Base-by-base conservation (phyloP, 2,113 vertebrate genomes). In the Ameiurus melas region DNA sequence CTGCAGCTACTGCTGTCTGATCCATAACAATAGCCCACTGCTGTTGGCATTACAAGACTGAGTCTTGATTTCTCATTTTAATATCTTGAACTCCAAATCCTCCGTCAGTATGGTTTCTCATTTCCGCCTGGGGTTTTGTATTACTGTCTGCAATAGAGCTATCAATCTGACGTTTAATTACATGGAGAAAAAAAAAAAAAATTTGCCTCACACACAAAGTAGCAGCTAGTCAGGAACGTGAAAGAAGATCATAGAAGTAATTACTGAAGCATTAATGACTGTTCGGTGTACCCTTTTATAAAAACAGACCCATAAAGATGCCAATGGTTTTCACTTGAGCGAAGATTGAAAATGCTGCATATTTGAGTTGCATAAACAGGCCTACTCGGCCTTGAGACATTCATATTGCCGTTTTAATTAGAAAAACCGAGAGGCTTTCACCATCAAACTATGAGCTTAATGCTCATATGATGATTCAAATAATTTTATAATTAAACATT, bases 401-500 rank as follows among this genome's bases (percentile, higher is more conserved):
- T 78, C 71, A 77, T 20, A 43, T 39, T 39, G 58, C 47, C 51
- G n/a, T 87, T 78, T 89, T 87, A 89, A 89, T 90, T 89, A 90
- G 71, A 84, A 89, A 53, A 39, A 47, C 57, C 22, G 43, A 12
- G 33, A 58, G 30, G 36, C 36, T 87, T 88, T 86, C 60, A 88
- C 80, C 43, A 84, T 84, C 55, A 70, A 83, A 85, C 83, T 87
- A 82, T 77, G 57, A 85, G 51, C 85, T 90, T 85, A 86, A 89
- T 86, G 84, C 78, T 33, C 78, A 80, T 66, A 90, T 88, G 88
- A 91, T 73, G 85, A 90, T 85, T 85, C 91, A 91, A 92, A 91
- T 87, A 91, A 94, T 88, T 39, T 84, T 87, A 84, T 93, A 92
- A 94, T 95, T 92, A 93, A 92, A 91, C 78, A 62, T 88, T 27